Base-by-base conservation (phyloP, 1,140 invertebrate genomes). In the Acromyrmex charruanus region DNA sequence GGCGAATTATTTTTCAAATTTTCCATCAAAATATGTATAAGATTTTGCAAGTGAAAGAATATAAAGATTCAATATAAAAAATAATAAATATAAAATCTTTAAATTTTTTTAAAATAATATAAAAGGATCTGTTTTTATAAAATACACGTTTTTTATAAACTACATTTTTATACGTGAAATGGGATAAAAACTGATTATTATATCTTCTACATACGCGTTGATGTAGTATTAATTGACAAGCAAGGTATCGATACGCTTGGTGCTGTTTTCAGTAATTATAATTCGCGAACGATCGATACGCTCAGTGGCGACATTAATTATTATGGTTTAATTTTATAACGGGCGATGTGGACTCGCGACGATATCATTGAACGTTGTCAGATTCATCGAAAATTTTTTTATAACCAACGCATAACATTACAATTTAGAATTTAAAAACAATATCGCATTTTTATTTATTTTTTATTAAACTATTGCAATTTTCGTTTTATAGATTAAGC, bases 321-420 rank as follows among this genome's bases (percentile, higher is more conserved):
- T 39, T 49, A 16, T 77, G 75, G 58, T 77, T 63, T 77, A 77
- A 77, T 63, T 63, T 77, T 49, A 77, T 77, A 77, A 77, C 75
- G 16, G 44, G 35, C 75, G 21, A 61, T 21, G 61, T 39, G 21
- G 35, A 16, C 21, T 9, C 6, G 35, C 35, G 35, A 39, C 16
- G 2, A 63, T 77, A 63, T 77, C 25, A 44, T 35, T 44, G 21
- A 77, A 77, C 39, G 58, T 77, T 44, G 16, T 59, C 21, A 2
- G 21, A 44, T 63, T 63, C 44, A 59, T 39, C 16, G 44, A 3
- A 75, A 77, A 59, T 61, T 44, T 63, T 63, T 77, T 25, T 49
- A n/a, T 44, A 18, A 14, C 3, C 39, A 10, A 16, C 0, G 9
- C 4, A n/a, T 53, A 71, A 53, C 10, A 74, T 10, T 31, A n/a